Percentiles rank a stretch among this genome's conserved stretches.
Evolutionary conservation across 2,888 invertebrate genomes (phyloP).

Genomic region (Yponomeuta plumbellus): DNA sequence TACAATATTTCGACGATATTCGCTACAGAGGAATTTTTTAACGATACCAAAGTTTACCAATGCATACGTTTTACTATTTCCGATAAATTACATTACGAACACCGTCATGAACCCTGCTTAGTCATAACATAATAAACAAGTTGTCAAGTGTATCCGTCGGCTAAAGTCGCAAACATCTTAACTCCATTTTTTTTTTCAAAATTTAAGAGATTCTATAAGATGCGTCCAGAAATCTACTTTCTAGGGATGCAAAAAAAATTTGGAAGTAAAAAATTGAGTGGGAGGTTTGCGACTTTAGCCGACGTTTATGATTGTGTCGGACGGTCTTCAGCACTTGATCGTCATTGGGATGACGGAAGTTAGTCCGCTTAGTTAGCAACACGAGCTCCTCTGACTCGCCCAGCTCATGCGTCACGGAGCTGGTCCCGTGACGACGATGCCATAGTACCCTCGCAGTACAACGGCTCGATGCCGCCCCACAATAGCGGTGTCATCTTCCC

Average conservation of each 20-base stretch:
- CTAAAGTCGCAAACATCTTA: too few relatives aligned
- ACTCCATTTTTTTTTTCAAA: too few relatives aligned
- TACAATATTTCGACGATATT: conserved; percentile 32
- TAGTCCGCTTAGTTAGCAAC: not conserved
- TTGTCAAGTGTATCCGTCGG: not conserved
- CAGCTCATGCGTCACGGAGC: not conserved
- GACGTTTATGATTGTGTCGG: not conserved
- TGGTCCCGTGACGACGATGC: conserved; percentile 5
- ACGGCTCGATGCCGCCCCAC: not conserved
- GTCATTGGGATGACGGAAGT: conserved; percentile 4
- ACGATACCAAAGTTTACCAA: not conserved
- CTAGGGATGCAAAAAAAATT: too few relatives aligned
- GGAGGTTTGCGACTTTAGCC: too few relatives aligned
- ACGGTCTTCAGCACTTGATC: not conserved
- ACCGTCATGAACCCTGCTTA: not conserved
- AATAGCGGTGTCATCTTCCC: conserved; percentile 51
- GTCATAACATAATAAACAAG: not conserved
- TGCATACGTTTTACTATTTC: not conserved
- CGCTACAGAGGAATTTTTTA: conserved; percentile 12
- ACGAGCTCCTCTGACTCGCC: not conserved
- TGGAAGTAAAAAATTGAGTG: too few relatives aligned
- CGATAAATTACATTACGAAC: not conserved
- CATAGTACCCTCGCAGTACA: not conserved
- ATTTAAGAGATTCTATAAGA: too few relatives aligned
- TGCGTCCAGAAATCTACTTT: too few relatives aligned